phyloP scores from a whole-genome alignment of 2,113 vertebrate species.

The Corythaixoides concolor region DNA sequence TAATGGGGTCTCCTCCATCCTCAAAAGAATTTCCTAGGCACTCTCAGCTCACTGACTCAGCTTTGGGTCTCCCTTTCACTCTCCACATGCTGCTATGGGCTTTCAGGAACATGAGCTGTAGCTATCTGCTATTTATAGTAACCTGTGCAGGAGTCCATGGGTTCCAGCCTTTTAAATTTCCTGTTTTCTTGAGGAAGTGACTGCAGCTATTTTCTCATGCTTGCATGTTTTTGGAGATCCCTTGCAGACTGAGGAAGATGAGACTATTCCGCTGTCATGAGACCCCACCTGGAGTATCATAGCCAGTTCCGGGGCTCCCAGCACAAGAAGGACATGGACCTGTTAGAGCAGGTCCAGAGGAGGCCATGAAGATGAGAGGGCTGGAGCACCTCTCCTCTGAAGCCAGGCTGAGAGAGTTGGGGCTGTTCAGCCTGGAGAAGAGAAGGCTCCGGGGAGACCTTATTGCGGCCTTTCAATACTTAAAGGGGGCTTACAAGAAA shows the following conservation, averaged over 20 bases:
- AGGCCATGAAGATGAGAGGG: neutral
- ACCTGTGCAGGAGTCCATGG: neutral
- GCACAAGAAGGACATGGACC: neutral
- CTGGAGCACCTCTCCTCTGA: neutral
- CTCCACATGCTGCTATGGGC: neutral
- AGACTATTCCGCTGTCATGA: neutral
- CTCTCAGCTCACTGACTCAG: neutral
- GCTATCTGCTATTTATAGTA: neutral
- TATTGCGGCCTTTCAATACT: neutral
- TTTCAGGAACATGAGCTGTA: neutral
- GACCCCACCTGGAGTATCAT: neutral
- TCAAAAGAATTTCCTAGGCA: neutral
- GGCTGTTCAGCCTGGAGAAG: neutral
- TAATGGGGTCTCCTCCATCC: neutral
- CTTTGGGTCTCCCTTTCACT: neutral
- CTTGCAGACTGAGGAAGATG: neutral
- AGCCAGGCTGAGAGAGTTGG: neutral
- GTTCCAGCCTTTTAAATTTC: neutral
- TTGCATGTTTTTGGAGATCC: neutral
- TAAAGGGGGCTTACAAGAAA: neutral
- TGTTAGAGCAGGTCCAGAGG: neutral
- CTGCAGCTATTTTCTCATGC: neutral
- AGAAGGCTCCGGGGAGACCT: neutral
- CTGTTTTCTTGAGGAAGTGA: neutral
- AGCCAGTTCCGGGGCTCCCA: neutral